A percentile compares a stretch with the other conserved stretches of the same genome.
Evolutionary conservation across 2,888 invertebrate species (phyloP).

Genomic region (Eristalis intricaria): DNA sequence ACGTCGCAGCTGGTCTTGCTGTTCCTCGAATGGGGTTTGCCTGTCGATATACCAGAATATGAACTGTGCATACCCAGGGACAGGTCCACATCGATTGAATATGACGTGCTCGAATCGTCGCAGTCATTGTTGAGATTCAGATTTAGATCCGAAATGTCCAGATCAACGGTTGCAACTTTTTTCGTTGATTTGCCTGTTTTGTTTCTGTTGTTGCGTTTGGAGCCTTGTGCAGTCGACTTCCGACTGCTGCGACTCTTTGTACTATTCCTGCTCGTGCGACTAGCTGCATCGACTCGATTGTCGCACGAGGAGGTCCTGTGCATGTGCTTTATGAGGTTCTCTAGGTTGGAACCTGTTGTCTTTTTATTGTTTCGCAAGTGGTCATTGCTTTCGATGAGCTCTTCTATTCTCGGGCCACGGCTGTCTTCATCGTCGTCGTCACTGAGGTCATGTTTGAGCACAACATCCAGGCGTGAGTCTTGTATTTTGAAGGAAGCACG

Average conservation of each 20-base stretch:
- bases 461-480: slow-evolving; percentile 80
- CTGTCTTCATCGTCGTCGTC: slow-evolving; percentile 75
- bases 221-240: slow-evolving; percentile 75
- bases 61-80: slow-evolving; percentile 81
- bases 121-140: slow-evolving; percentile 74
- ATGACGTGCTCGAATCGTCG: slow-evolving; percentile 78
- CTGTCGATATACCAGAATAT: slow-evolving; percentile 82
- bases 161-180: slow-evolving; percentile 71
- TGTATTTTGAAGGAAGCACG: slow-evolving; percentile 80
- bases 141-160: slow-evolving; percentile 78
- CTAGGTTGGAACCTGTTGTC: slow-evolving; percentile 75
- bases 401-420: slow-evolving; percentile 74
- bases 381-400: slow-evolving; percentile 73
- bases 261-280: slow-evolving; percentile 75
- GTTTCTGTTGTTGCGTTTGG: slow-evolving; percentile 50
- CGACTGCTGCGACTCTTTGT: slow-evolving; percentile 78
- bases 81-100: slow-evolving; percentile 82
- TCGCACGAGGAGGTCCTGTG: slow-evolving; percentile 74
- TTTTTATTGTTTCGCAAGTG: slow-evolving; percentile 72
- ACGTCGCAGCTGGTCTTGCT: slow-evolving; percentile 84
- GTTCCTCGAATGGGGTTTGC: slow-evolving; percentile 82
- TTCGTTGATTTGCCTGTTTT: slow-evolving; percentile 68
- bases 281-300: slow-evolving; percentile 64
- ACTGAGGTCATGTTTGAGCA: slow-evolving; percentile 77
- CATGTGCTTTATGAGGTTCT: slow-evolving; percentile 77